These are phyloP conservation scores for Psylliodes chrysocephalus DNA, from an alignment of 2,888 invertebrate genomes.

Conservation along the genomic window DNA sequence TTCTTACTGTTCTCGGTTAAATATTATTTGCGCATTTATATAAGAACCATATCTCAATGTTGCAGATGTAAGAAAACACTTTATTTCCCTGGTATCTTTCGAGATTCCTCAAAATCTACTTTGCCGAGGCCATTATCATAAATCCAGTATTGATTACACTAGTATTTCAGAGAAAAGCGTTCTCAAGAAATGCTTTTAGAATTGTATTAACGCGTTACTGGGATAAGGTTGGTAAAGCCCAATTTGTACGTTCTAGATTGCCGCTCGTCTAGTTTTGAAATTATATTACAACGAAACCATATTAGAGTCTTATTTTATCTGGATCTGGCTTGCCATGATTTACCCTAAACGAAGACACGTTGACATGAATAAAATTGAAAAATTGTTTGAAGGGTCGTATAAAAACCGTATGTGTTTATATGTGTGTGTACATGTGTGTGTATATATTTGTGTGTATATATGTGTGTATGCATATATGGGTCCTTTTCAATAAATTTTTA, in stretches of 20 bases:
- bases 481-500: too few relatives aligned
- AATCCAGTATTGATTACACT: constrained; percentile 9
- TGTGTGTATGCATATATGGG: too few relatives aligned
- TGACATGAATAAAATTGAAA: too few relatives aligned
- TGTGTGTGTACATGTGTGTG: too few relatives aligned
- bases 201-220: background rate
- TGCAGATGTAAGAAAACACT: background rate
- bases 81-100: constrained; percentile 3
- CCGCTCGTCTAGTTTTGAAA: too few relatives aligned
- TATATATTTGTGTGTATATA: too few relatives aligned
- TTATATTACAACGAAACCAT: background rate
- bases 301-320: background rate
- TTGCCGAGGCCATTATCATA: constrained; percentile 3
- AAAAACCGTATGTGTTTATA: too few relatives aligned
- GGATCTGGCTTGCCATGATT: too few relatives aligned
- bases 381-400: too few relatives aligned
- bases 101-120: background rate
- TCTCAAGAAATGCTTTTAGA: constrained; percentile 2
- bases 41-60: constrained; percentile 2
- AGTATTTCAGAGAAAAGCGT: background rate
- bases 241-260: constrained; percentile 4
- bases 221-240: background rate
- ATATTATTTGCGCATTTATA: too few relatives aligned
- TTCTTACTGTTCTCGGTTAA: too few relatives aligned
- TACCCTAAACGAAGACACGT: too few relatives aligned